Percentiles rank a stretch among this genome's conserved stretches.
Conservation (phyloP, 2,797 vertebrate species). For the Hydrophis major region DNA sequence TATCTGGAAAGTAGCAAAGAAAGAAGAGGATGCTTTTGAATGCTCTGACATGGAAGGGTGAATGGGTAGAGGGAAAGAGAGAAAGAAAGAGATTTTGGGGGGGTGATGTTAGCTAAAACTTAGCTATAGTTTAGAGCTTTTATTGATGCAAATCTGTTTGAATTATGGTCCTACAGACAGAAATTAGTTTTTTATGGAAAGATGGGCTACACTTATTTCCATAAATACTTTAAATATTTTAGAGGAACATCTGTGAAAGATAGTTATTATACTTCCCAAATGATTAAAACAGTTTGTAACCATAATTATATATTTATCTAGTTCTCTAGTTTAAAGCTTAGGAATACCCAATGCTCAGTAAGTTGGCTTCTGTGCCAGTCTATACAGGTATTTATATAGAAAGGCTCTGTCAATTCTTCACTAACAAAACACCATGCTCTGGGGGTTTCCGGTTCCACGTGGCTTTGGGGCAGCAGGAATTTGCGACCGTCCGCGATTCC, state of each 20-base stretch:
- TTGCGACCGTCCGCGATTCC: no score
- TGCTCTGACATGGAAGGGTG: neutral
- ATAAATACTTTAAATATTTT: neutral
- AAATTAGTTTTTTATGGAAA: neutral
- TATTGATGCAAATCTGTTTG: neutral
- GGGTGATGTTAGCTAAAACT: neutral
- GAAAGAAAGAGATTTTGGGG: neutral
- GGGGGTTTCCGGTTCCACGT: no score
- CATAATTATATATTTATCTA: neutral
- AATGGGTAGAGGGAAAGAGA: neutral
- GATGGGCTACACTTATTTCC: neutral
- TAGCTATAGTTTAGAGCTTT: neutral
- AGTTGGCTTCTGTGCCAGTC: neutral
- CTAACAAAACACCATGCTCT: neutral
- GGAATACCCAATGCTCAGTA: neutral
- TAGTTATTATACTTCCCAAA: neutral
- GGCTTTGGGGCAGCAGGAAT: no score
- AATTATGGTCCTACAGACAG: neutral
- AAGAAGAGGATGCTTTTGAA: neutral
- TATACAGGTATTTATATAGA: neutral
- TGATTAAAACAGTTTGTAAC: neutral
- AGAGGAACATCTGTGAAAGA: neutral
- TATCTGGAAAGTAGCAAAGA: neutral
- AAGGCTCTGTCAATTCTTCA: neutral
- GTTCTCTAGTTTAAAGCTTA: neutral